Evolutionary conservation across 2,888 invertebrate genomes (phyloP), one percentile per base, ranked within the genome.

Genomic region (Schizotus pectinicornis): DNA sequence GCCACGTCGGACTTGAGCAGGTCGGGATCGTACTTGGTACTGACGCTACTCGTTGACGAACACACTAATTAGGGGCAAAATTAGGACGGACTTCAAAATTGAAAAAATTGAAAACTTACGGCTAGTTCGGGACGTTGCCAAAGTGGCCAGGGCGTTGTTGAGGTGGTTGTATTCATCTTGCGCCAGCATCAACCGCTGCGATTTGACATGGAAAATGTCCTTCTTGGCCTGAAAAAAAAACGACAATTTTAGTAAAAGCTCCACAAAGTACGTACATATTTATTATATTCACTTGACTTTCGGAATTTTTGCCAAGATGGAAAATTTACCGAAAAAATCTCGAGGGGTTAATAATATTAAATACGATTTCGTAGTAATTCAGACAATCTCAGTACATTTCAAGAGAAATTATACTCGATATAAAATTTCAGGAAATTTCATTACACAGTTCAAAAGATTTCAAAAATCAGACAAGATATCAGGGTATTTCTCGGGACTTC

Each of bases 151-250:
- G 42, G 90, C 90, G 78, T 91, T 91, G 81, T 93, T 94, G 61
- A 97, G 86, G 79, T 95, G 93, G 77, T 94, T 92, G 83, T 94
- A 97, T 81, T 98, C 97, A 81, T 97, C 95, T 81, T 97, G 94
- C 51, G 97, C 97, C 72, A 98, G 83, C 74, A 91, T 88, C 71
- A 98, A 82, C 77, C 97, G 87, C 82, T 97, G 95, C 77, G 95
- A 94, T 81, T 98, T 98, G 65, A 98, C 90, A 81, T 94, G 91
- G 82, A 91, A 94, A 80, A 97, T 96, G 83, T 98, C 97, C 79
- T 94, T 94, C 82, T 97, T 97, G 70, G 96, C 95, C 94, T 94
- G 85, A n/a, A 79, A 79, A 54, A 71, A 71, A 72, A 73, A 58
- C 65, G 67, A 61, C 65, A 67, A 61, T 13, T 13, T 46, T 9